Evolutionary conservation across 2,888 invertebrate genomes (phyloP).

Genomic region (Clistopyga incitator): DNA sequence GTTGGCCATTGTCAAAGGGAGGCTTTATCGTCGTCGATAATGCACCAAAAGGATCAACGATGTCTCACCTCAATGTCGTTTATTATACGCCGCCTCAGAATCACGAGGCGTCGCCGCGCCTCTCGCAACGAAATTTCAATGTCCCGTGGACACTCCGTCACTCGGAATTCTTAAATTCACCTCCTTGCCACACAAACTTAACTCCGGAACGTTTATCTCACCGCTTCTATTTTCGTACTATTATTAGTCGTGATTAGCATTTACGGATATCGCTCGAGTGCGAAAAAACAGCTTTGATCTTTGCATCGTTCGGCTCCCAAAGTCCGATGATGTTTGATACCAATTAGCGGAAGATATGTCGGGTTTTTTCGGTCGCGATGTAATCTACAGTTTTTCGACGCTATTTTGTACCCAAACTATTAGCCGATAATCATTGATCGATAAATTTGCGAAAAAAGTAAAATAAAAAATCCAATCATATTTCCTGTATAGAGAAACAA

Average conservation of each 20-base stretch:
- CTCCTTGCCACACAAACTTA: constrained; percentile 13
- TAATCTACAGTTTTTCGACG: too few relatives aligned
- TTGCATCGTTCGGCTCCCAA: neutral
- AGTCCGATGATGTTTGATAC: neutral
- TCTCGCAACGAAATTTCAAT: constrained; percentile 11
- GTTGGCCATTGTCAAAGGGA: constrained; percentile 55
- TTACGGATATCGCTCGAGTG: neutral
- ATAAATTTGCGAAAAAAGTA: too few relatives aligned
- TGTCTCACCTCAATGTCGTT: constrained; percentile 50
- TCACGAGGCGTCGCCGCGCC: constrained; percentile 35
- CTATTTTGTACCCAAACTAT: too few relatives aligned
- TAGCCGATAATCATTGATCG: too few relatives aligned
- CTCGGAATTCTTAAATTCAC: constrained; percentile 21
- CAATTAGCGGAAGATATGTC: too few relatives aligned
- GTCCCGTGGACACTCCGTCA: constrained; percentile 6
- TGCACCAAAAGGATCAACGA: constrained; percentile 29
- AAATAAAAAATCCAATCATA: too few relatives aligned
- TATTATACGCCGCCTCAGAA: constrained; percentile 33
- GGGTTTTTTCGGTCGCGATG: too few relatives aligned
- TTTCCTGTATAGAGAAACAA: too few relatives aligned
- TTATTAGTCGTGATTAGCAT: constrained; percentile 4
- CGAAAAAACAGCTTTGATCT: constrained; percentile 3
- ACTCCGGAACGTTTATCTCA: constrained; percentile 31
- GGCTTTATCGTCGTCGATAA: constrained; percentile 43
- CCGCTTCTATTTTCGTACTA: constrained; percentile 12